Percentiles rank a stretch among this genome's conserved stretches.
Evolutionary conservation across 2,113 vertebrate genomes (phyloP).

Genomic region (Elgaria multicarinata): DNA sequence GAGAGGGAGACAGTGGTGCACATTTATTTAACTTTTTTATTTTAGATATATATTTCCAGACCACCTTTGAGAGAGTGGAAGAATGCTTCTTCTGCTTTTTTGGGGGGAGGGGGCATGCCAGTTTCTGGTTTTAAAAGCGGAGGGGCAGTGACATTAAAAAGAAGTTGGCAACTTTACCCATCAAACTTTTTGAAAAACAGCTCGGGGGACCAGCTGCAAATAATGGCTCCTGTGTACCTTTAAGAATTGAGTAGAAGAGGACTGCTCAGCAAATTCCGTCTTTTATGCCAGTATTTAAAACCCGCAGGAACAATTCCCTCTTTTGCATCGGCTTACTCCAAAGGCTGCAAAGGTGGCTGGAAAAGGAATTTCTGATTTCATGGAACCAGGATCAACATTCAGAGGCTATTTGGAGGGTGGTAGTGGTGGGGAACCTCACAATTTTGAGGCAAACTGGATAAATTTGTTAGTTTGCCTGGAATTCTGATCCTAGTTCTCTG

Average conservation of each 20-base stretch:
- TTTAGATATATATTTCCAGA: no score
- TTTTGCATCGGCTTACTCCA: neutral
- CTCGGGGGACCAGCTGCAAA: slow-evolving; percentile 54
- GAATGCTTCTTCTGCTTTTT: neutral
- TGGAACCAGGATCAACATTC: neutral
- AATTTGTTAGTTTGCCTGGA: neutral
- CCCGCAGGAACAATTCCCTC: neutral
- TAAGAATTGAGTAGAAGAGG: neutral
- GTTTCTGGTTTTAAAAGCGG: neutral
- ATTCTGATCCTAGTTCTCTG: neutral
- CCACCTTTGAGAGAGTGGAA: no score
- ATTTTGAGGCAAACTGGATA: neutral
- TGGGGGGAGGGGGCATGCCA: neutral
- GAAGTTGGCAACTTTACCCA: slow-evolving; percentile 21
- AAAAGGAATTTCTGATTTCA: neutral
- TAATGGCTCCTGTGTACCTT: neutral
- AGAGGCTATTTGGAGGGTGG: neutral
- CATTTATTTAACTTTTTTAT: no score
- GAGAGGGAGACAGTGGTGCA: neutral
- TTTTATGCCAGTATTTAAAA: neutral
- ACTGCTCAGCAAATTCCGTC: neutral
- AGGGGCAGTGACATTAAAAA: neutral
- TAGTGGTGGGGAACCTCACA: neutral
- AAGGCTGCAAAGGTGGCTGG: no score
- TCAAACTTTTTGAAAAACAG: slow-evolving; percentile 60